Evolutionary conservation across 2,888 invertebrate species (phyloP).

Genomic region (Phortica okadai): DNA sequence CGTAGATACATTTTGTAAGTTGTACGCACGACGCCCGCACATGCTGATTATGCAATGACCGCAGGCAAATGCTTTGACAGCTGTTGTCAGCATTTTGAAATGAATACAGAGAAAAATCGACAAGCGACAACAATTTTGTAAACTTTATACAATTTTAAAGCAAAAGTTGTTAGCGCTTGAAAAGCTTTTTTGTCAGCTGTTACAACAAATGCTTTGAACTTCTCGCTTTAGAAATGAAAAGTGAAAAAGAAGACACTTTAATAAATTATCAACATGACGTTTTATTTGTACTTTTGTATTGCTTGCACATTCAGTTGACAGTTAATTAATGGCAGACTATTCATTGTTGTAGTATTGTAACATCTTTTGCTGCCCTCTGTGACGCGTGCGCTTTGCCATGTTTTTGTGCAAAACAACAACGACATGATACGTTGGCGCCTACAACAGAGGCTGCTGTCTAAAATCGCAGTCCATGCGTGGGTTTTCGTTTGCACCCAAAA

Average conservation of each 20-base stretch:
- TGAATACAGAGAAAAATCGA: neutral
- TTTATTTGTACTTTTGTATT: neutral
- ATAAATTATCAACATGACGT: neutral
- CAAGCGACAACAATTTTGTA: neutral
- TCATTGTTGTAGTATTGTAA: neutral
- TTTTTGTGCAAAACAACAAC: neutral
- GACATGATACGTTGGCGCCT: neutral
- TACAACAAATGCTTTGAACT: neutral
- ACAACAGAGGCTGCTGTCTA: neutral
- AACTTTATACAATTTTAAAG: neutral
- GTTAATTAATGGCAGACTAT: slow-evolving; percentile 10
- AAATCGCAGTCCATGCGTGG: slow-evolving; percentile 1
- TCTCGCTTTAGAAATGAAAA: neutral
- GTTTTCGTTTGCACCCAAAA: slow-evolving; percentile 3
- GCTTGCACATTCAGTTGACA: slow-evolving; percentile 6
- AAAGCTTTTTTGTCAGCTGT: neutral
- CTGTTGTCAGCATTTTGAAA: slow-evolving; percentile 4
- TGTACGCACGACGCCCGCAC: neutral
- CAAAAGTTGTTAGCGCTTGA: neutral
- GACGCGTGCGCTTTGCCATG: slow-evolving; percentile 7
- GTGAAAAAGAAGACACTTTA: neutral
- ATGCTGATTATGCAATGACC: neutral
- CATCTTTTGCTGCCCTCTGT: neutral
- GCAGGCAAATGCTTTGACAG: slow-evolving; percentile 12
- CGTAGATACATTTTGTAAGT: neutral